Conservation (phyloP, 2,113 vertebrate species). For the Limnothrissa miodon region DNA sequence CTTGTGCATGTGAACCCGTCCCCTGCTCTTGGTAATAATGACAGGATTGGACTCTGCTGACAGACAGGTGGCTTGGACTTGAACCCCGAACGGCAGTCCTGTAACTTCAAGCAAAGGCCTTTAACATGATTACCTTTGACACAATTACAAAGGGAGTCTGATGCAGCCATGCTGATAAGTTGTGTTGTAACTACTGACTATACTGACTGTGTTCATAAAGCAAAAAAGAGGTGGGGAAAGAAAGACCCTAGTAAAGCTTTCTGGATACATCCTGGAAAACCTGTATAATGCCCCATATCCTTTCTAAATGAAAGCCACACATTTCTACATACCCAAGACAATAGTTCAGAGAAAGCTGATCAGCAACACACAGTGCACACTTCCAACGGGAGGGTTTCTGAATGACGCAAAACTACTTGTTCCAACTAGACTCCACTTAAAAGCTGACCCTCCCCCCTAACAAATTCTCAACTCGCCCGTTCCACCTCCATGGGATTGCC, state of each 20-base stretch:
- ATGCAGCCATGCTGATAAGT: neutral
- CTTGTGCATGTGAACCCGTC: neutral
- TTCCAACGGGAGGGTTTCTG: slow-evolving; percentile 20
- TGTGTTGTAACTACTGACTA: neutral
- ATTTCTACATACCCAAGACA: slow-evolving; percentile 28
- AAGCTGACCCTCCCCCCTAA: slow-evolving; percentile 13
- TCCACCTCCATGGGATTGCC: neutral
- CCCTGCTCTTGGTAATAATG: neutral
- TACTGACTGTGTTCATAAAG: neutral
- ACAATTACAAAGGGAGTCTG: neutral
- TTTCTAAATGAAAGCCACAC: neutral
- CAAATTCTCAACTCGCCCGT: too few species aligned
- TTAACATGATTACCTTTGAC: slow-evolving; percentile 13
- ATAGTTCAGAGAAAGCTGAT: slow-evolving; percentile 20
- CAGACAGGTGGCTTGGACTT: neutral
- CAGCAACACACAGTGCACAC: neutral
- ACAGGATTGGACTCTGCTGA: neutral
- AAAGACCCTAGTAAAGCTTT: neutral
- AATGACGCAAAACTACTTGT: slow-evolving; percentile 39
- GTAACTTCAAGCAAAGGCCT: neutral
- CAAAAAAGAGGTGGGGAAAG: neutral
- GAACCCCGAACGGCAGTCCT: neutral
- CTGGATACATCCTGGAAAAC: neutral
- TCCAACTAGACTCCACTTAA: slow-evolving; percentile 30
- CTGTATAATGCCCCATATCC: neutral